phyloP scores from a whole-genome alignment of 2,113 vertebrate genomes.

The Rhea pennata region DNA sequence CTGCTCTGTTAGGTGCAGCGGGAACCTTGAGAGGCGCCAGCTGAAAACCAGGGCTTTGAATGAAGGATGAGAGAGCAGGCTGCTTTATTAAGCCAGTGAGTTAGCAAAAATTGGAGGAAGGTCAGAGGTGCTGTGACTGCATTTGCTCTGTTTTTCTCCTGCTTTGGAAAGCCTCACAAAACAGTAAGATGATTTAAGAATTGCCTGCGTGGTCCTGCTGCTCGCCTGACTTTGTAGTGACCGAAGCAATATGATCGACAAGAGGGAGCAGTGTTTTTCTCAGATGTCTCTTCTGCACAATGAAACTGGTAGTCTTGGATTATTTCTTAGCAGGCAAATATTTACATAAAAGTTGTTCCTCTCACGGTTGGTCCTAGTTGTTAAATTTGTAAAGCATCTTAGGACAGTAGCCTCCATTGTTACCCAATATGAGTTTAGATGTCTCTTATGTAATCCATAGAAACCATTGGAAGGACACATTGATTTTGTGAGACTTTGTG shows the following conservation, averaged over 20 bases:
- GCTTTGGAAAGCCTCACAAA: not conserved
- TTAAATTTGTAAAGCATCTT: not conserved
- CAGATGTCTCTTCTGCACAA: not conserved
- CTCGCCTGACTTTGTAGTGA: not conserved
- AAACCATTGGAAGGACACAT: not conserved
- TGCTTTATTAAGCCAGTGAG: not conserved
- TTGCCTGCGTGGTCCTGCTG: not conserved
- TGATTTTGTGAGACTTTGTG: not conserved
- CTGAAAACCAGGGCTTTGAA: not conserved
- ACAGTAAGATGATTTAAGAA: not conserved
- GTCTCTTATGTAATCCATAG: not conserved
- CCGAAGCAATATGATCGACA: not conserved
- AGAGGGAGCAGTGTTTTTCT: not conserved
- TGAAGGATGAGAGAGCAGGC: not conserved
- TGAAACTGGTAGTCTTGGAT: not conserved
- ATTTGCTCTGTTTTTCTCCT: not conserved
- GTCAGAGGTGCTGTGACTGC: not conserved
- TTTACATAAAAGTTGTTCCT: not conserved
- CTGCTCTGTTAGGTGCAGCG: not conserved
- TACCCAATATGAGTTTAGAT: not conserved
- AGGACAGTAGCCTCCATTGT: not conserved
- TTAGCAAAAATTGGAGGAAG: not conserved
- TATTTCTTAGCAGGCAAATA: not conserved
- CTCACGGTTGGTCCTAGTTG: not conserved
- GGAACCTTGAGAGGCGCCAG: not conserved